These are phyloP conservation scores for Tipula helvola DNA, from an alignment of 2,888 invertebrate species.

Conservation along the genomic window DNA sequence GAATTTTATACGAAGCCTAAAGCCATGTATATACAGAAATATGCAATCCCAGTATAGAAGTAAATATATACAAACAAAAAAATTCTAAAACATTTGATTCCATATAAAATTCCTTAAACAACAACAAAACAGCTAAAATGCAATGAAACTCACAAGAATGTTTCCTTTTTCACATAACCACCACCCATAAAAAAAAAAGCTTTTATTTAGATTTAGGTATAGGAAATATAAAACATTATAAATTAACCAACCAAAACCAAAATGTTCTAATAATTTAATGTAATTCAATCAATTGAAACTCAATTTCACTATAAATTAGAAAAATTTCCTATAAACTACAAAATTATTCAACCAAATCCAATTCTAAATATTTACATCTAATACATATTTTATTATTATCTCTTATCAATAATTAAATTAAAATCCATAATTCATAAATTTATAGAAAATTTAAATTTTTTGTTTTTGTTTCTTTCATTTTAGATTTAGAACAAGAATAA, in stretches of 20 bases:
- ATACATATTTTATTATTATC: not conserved
- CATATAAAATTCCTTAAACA: not conserved
- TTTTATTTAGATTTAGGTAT: not conserved
- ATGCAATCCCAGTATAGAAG: not conserved
- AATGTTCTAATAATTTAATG: not conserved
- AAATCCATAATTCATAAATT: slow-evolving; percentile 4
- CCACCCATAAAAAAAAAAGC: not conserved
- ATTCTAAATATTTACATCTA: not conserved
- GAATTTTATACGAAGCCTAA: not conserved
- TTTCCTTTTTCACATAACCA: not conserved
- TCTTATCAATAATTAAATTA: not conserved
- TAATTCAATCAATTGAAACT: not conserved
- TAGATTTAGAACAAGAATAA: not conserved
- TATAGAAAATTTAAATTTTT: not conserved
- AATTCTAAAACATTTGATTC: not conserved
- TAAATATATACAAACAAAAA: not conserved
- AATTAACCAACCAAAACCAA: not conserved
- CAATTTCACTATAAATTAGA: not conserved
- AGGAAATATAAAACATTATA: not conserved
- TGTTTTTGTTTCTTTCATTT: not conserved
- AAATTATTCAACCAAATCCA: not conserved
- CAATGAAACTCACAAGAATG: not conserved
- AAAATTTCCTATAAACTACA: not conserved
- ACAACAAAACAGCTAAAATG: not conserved
- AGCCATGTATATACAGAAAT: not conserved